Percentiles rank a stretch among this genome's conserved stretches.
Conservation (phyloP, 2,797 vertebrate genomes). For the Sebastes hopkinsi region DNA sequence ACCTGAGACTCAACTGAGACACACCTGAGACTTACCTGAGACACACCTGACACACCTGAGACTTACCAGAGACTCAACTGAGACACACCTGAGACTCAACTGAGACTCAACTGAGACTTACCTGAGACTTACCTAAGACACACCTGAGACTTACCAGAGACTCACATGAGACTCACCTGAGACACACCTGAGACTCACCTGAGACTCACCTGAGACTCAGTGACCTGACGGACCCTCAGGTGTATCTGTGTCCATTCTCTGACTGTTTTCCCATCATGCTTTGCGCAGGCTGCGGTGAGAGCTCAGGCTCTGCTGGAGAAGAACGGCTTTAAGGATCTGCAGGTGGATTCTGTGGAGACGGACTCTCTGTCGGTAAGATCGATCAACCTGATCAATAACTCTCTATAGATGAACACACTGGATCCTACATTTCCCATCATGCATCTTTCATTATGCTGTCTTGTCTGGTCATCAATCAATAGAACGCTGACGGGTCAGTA, state of each 20-base stretch:
- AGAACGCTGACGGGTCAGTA: neutral
- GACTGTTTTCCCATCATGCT: constrained; percentile 41
- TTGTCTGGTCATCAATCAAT: neutral
- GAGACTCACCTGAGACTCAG: no score
- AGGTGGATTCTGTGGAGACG: constrained; percentile 84
- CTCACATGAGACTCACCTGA: neutral
- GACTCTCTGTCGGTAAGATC: constrained; percentile 85
- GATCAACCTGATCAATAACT: neutral
- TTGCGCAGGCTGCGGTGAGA: constrained; percentile 82
- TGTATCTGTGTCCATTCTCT: neutral
- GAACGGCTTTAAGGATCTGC: constrained; percentile 73
- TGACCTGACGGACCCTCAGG: neutral
- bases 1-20: neutral
- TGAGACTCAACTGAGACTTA: neutral
- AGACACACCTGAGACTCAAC: neutral
- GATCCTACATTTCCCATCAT: neutral
- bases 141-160: neutral
- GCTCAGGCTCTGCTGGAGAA: constrained; percentile 80
- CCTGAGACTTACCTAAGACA: neutral
- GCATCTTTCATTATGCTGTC: neutral
- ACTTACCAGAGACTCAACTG: neutral
- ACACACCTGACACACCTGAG: neutral
- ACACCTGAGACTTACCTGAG: neutral
- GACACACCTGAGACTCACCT: neutral
- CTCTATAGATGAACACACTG: neutral